These are phyloP conservation scores for Athetis lepigone DNA, from an alignment of 2,888 invertebrate species.

Conservation along the genomic window DNA sequence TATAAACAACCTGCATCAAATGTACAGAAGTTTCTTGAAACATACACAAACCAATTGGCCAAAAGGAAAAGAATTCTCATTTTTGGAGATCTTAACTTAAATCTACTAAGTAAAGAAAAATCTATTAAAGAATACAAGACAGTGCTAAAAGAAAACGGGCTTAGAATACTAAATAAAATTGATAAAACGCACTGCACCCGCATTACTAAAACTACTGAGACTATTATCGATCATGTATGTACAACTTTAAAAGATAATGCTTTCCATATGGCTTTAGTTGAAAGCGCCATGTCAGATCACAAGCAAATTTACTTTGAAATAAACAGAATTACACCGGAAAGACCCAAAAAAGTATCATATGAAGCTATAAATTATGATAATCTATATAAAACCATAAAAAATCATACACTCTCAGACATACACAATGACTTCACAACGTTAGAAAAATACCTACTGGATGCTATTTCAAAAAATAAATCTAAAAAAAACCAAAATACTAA, in stretches of 20 bases:
- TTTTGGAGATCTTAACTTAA: neutral
- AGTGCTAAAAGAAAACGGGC: neutral
- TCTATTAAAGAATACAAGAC: slow-evolving; percentile 1
- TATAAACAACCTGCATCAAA: slow-evolving; percentile 8
- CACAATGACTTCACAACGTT: neutral
- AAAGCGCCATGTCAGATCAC: slow-evolving; percentile 1
- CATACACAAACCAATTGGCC: neutral
- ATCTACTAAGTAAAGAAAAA: slow-evolving; percentile 3
- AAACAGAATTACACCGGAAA: neutral
- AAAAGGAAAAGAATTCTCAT: neutral
- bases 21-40: neutral
- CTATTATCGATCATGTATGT: slow-evolving; percentile 2
- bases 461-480: slow-evolving; percentile 1
- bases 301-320: too few relatives aligned
- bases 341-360: slow-evolving; percentile 1
- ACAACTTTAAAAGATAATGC: slow-evolving; percentile 1
- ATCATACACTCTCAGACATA: neutral
- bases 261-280: slow-evolving; percentile 3
- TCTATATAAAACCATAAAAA: slow-evolving; percentile 1
- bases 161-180: slow-evolving; percentile 11
- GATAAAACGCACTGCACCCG: slow-evolving; percentile 11
- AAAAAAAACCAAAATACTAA: neutral
- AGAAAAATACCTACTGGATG: neutral
- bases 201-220: neutral
- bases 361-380: slow-evolving; percentile 5